Evolutionary conservation across 1,140 invertebrate genomes (phyloP).

Genomic region (Vanessa tameamea): DNA sequence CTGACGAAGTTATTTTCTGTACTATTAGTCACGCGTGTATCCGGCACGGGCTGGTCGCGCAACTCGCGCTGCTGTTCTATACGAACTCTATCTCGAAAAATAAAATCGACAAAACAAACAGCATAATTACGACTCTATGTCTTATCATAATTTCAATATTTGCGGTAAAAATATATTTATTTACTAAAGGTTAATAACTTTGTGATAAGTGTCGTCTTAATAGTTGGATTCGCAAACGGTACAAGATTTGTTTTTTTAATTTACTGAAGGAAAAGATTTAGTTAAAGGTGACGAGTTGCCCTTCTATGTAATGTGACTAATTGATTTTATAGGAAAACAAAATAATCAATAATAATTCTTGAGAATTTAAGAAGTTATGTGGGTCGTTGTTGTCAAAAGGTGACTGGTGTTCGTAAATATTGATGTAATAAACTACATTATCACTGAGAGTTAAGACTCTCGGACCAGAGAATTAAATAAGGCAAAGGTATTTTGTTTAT

Average conservation of each 20-base stretch:
- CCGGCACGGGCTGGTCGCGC: slow-evolving; percentile 61
- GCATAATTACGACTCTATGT: background rate
- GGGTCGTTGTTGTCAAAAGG: slow-evolving; percentile 21
- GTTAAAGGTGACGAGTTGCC: slow-evolving; percentile 13
- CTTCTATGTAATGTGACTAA: slow-evolving; percentile 27
- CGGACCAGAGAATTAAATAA: background rate
- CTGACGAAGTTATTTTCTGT: slow-evolving; percentile 79
- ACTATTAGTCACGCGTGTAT: slow-evolving; percentile 76
- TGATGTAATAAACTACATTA: slow-evolving; percentile 5
- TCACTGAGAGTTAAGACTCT: background rate
- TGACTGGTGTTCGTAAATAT: slow-evolving; percentile 19
- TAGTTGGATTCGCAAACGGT: background rate
- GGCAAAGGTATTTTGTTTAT: background rate
- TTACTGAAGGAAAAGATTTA: slow-evolving; percentile 14
- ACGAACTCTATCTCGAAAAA: slow-evolving; percentile 28
- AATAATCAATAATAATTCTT: slow-evolving; percentile 7
- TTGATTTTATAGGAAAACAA: slow-evolving; percentile 16
- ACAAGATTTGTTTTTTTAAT: background rate
- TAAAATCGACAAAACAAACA: slow-evolving; percentile 4
- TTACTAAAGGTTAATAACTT: background rate
- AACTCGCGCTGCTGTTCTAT: slow-evolving; percentile 27
- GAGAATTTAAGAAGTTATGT: background rate
- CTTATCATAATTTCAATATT: slow-evolving; percentile 6
- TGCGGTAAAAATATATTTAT: background rate
- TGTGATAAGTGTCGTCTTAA: slow-evolving; percentile 2